A percentile compares a stretch with the other conserved stretches of the same genome.
Evolutionary conservation across 2,113 vertebrate genomes (phyloP).

Genomic region (Thalassarche chlororhynchos): DNA sequence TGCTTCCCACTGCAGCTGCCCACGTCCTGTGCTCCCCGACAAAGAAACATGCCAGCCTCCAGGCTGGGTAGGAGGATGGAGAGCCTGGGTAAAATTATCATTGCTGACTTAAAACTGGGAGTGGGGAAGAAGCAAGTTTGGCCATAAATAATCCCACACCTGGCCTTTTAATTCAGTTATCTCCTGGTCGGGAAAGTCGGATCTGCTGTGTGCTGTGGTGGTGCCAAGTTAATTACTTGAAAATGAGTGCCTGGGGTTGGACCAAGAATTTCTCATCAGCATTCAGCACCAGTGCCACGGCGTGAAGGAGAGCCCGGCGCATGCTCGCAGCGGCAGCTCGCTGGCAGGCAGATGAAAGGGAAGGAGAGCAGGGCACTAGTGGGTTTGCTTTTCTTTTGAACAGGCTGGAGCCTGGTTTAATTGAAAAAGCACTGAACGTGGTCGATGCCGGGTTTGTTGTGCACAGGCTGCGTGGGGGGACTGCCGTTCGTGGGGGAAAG

Average conservation of each 20-base stretch:
- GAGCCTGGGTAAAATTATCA: background rate
- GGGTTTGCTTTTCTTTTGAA: background rate
- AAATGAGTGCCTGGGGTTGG: conserved; percentile 67
- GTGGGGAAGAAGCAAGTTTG: background rate
- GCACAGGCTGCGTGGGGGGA: accelerated
- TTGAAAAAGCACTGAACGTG: background rate
- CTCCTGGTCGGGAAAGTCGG: conserved; percentile 39
- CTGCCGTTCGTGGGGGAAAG: accelerated
- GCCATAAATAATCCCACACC: conserved; percentile 63
- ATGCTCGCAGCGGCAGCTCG: background rate
- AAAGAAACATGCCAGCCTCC: background rate
- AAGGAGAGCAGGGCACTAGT: background rate
- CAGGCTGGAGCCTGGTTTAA: background rate
- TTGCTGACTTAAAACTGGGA: background rate
- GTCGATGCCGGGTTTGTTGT: accelerated
- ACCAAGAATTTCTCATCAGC: conserved; percentile 68
- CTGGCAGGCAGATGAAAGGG: background rate
- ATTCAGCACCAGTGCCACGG: conserved; percentile 36
- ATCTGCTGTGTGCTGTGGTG: conserved; percentile 46
- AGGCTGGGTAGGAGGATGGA: background rate
- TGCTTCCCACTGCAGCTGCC: background rate
- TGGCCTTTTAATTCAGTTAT: conserved; percentile 68
- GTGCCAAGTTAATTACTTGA: conserved; percentile 71
- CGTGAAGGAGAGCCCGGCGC: background rate
- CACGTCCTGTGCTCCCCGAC: background rate